Base-by-base conservation (phyloP, 92 coral and sea anemone species). In the Galaxea fascicularis region DNA sequence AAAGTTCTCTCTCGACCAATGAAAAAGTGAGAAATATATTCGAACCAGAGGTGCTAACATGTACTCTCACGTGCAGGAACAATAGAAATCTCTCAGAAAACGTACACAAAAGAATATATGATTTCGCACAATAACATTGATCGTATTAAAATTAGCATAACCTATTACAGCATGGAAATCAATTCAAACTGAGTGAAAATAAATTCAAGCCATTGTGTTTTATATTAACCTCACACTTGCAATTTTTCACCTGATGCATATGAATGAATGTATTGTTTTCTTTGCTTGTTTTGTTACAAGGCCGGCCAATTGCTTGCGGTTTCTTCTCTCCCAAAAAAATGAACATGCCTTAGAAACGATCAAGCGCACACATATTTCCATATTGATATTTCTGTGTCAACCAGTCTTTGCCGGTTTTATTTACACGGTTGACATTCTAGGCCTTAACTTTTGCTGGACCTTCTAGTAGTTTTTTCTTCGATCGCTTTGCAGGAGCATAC, bases 11-110 rank as follows among this genome's bases (percentile, higher is more conserved):
- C 45, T 15, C 74, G 69, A 67, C 98, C 98, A 94, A 94, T 94
- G 72, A 76, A 59, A 83, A 73, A 5, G 69, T 65, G 91, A 65
- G 82, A 89, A 83, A 62, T 45, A 87, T 86, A 88, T 92, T 94
- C 92, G 89, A 94, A 94, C 92, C 88, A 87, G 85, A 88, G 86
- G 93, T 90, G 93, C 87, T 73, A 92, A 91, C 89, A 91, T 88
- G 84, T 76, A 68, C 78, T 80, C 87, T 91, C 95, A 91, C 95
- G 92, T 89, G 95, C 86, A 52, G 16, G 71, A 85, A 91, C 95
- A 91, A 91, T 84, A 71, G 92, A 77, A 73, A 74, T 88, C 86
- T 57, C 86, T 71, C 69, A 35, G 26, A 74, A 78, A 30, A 8
- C 58, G 57, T 52, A 56, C 35, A 82, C 78, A 82, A 82, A 69